Percentiles rank a stretch among this genome's conserved stretches.
Conservation (phyloP, 2,888 invertebrate genomes). For the Brachycybe producta region DNA sequence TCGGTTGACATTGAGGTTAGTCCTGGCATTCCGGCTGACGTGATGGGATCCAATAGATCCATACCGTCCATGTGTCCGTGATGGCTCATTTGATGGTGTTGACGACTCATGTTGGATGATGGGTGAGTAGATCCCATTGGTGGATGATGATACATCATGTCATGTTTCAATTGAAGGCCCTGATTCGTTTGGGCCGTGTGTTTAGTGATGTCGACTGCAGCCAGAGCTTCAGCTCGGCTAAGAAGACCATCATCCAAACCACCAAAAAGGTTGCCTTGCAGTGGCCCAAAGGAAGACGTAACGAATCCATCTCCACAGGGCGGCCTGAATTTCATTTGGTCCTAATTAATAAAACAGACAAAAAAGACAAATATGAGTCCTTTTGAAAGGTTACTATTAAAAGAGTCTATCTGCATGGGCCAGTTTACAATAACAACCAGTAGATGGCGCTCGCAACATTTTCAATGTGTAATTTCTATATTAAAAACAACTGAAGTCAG, state of each 20-base stretch:
- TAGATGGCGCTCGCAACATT: neutral
- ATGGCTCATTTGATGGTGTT: constrained; percentile 55
- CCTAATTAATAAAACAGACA: no score
- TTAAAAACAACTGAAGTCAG: no score
- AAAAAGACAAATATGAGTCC: no score
- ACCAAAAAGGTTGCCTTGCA: constrained; percentile 85
- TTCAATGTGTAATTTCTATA: no score
- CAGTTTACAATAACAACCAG: no score
- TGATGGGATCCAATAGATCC: constrained; percentile 78
- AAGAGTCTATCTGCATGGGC: no score
- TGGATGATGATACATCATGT: constrained; percentile 63
- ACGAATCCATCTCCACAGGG: constrained; percentile 13
- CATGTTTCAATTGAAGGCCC: constrained; percentile 76
- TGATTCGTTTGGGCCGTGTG: constrained; percentile 50
- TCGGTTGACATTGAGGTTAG: constrained; percentile 67
- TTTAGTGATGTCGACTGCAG: constrained; percentile 86
- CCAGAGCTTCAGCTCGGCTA: constrained; percentile 83
- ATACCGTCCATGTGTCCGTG: constrained; percentile 75
- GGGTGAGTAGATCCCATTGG: constrained; percentile 30
- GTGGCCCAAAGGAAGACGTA: constrained; percentile 1
- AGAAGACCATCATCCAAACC: constrained; percentile 83
- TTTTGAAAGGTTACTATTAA: neutral
- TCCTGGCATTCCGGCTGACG: constrained; percentile 63
- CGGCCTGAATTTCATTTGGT: constrained; percentile 13
- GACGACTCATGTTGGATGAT: constrained; percentile 20